A percentile compares a stretch with the other conserved stretches of the same genome.
Evolutionary conservation across 2,113 vertebrate genomes (phyloP).

Genomic region (Cephalopholis sonnerati): DNA sequence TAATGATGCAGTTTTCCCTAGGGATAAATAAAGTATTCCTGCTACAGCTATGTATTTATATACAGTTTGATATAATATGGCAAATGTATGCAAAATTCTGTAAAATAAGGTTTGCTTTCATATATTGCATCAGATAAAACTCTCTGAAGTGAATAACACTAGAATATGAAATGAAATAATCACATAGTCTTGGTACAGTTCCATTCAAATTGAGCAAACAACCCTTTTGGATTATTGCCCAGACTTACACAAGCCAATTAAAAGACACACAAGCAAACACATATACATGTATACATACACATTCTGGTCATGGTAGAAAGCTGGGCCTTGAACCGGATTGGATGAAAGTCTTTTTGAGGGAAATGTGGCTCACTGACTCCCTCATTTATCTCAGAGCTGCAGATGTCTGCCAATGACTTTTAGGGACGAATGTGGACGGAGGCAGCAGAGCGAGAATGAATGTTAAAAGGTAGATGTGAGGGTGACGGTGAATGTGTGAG

Average conservation of each 20-base stretch:
- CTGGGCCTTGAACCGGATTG: neutral
- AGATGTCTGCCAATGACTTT: conserved; percentile 25
- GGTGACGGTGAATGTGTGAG: neutral
- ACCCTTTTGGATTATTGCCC: neutral
- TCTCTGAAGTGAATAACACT: neutral
- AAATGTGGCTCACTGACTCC: neutral
- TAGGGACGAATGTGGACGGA: conserved; percentile 4
- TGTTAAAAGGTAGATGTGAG: conserved; percentile 31
- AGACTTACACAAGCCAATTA: neutral
- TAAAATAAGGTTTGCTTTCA: neutral
- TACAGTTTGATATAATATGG: neutral
- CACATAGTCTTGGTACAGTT: neutral
- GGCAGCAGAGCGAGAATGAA: conserved; percentile 7
- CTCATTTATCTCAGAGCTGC: conserved; percentile 52
- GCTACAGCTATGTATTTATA: neutral
- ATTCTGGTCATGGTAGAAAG: neutral
- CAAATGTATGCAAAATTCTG: neutral
- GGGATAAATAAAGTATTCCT: neutral
- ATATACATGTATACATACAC: neutral
- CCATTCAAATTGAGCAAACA: neutral
- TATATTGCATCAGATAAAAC: neutral
- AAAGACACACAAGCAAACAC: neutral
- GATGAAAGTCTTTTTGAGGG: neutral
- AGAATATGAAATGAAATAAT: neutral
- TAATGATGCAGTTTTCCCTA: neutral